Conservation (phyloP, 2,888 invertebrate genomes). For the Macrophya alboannulata region DNA sequence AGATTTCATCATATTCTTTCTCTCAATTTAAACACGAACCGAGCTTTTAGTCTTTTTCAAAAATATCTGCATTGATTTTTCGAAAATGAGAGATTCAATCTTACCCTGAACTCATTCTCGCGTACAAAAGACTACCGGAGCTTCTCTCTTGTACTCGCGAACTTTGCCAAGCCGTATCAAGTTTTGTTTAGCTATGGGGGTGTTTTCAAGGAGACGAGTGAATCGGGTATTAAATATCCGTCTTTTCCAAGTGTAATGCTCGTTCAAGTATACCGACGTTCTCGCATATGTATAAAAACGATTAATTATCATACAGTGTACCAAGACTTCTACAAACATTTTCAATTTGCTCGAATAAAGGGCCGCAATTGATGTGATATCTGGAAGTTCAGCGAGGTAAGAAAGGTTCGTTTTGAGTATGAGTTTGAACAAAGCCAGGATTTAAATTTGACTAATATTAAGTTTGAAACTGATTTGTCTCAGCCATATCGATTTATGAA, state of each 20-base stretch:
- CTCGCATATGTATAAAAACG: neutral
- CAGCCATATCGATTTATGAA: neutral
- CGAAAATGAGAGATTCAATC: neutral
- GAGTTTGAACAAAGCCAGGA: neutral
- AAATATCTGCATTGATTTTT: neutral
- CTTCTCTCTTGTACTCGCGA: neutral
- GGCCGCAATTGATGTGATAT: neutral
- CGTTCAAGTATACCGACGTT: neutral
- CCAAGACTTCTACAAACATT: neutral
- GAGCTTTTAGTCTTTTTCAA: neutral
- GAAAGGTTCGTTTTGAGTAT: neutral
- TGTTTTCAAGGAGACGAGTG: neutral
- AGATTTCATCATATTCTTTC: neutral
- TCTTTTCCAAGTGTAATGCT: neutral
- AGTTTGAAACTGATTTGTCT: neutral
- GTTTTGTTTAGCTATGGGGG: neutral
- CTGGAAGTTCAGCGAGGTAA: neutral
- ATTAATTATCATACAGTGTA: neutral
- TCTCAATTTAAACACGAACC: neutral
- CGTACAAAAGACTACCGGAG: neutral
- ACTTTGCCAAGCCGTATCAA: neutral
- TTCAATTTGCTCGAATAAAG: neutral
- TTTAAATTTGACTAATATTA: neutral
- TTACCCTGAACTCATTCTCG: neutral
- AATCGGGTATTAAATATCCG: neutral